Base-by-base conservation (phyloP, 2,797 vertebrate species). In the Artibeus lituratus region DNA sequence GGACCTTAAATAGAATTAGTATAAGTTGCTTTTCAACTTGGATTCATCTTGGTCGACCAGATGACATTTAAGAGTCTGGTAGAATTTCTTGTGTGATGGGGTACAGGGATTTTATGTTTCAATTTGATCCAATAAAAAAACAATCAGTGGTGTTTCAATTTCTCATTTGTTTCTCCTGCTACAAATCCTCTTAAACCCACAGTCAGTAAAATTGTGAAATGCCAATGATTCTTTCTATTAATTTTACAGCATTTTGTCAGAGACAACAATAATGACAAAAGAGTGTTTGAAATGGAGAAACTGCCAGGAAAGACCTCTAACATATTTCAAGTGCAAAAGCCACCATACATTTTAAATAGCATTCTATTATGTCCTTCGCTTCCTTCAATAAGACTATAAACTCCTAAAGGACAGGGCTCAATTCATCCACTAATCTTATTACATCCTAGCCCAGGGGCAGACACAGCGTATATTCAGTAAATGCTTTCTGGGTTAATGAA, bases 401-500 rank as follows among this genome's bases (percentile, higher is more conserved):
- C 96, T 95, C 89, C 95, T 94, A 95, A 96, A 95, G 96, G 94
- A 95, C 94, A 98, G 95, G 95, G 76, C 72, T 96, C 91, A 95
- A 94, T 96, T 95, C 96, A 90, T 84, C 87, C 81, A 55, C 78
- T 95, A 93, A 97, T 94, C 80, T 92, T 73, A 72, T 97, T 97
- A 94, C 35, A 29, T 57, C 84, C 78, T 95, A 65, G 90, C 96
- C 92, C 51, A 49, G 14, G 69, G 95, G 65, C 86, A 91, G 82
- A 87, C 69, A 62, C 57, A 81, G 49, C 39, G 86, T 49, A 92
- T 70, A 95, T 82, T 84, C 95, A 95, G 92, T 85, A 95, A 97
- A 94, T 84, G 95, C 83, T 90, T 91, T 97, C 94, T 87, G 73
- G 95, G 91, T 95, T 96, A 94, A 96, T 97, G 95, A 96, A 97